phyloP scores from a whole-genome alignment of 2,888 invertebrate genomes.

The Shargacucullia verbasci region DNA sequence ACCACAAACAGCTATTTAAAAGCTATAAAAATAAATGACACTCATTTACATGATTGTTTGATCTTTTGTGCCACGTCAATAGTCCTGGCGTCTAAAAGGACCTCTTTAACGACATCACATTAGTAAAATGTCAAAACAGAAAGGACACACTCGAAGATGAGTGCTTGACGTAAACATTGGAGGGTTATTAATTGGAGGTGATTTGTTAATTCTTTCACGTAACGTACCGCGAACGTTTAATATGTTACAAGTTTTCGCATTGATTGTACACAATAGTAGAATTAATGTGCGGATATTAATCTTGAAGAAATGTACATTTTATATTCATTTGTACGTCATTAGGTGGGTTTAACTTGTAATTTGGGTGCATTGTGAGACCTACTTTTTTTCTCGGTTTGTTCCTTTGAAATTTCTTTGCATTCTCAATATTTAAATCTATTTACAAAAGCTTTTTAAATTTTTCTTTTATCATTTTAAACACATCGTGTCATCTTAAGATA shows the following conservation, averaged over 20 bases:
- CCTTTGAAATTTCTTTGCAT: slow-evolving; percentile 9
- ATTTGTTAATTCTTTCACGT: slow-evolving; percentile 84
- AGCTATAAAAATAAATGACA: slow-evolving; percentile 84
- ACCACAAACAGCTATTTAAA: slow-evolving; percentile 84
- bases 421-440: slow-evolving; percentile 13
- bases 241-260: slow-evolving; percentile 74
- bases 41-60: slow-evolving; percentile 82
- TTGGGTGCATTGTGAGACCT: slow-evolving; percentile 35
- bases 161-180: slow-evolving; percentile 62
- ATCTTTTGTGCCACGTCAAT: slow-evolving; percentile 76
- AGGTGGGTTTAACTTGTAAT: slow-evolving; percentile 40
- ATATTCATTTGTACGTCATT: slow-evolving; percentile 50
- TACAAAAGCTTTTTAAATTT: slow-evolving; percentile 2
- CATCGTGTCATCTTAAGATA: too few species aligned
- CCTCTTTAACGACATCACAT: slow-evolving; percentile 82
- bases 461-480: background rate
- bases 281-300: slow-evolving; percentile 64
- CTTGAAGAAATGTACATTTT: slow-evolving; percentile 50
- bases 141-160: slow-evolving; percentile 79
- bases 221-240: slow-evolving; percentile 73
- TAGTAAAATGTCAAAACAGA: slow-evolving; percentile 88
- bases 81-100: slow-evolving; percentile 74
- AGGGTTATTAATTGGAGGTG: slow-evolving; percentile 81
- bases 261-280: slow-evolving; percentile 72
- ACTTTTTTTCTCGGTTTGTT: slow-evolving; percentile 13